Evolutionary conservation across 2,797 vertebrate species (phyloP).

Genomic region (Erpetoichthys calabaricus): DNA sequence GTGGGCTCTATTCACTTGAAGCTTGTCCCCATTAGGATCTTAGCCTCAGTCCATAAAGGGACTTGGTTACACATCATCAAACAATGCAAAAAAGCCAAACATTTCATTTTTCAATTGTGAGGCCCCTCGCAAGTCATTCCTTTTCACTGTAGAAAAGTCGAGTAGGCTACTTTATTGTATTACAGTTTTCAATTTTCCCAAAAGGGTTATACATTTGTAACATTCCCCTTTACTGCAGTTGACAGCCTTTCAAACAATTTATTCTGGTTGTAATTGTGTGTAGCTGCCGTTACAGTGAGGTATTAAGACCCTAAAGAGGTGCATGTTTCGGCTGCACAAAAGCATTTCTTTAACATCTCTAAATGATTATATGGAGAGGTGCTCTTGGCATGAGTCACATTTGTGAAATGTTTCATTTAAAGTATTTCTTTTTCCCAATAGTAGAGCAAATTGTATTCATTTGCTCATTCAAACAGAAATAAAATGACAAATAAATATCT

Average conservation of each 20-base stretch:
- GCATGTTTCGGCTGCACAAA: no score
- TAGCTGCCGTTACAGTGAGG: slow-evolving; percentile 16
- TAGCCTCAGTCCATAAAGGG: slow-evolving; percentile 83
- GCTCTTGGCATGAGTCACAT: no score
- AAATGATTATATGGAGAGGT: no score
- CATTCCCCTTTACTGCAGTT: slow-evolving; percentile 69
- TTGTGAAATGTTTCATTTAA: no score
- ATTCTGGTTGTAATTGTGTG: slow-evolving; percentile 65
- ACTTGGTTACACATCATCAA: slow-evolving; percentile 88
- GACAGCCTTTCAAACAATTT: slow-evolving; percentile 62
- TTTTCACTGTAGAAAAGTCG: slow-evolving; percentile 56
- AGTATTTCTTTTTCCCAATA: no score
- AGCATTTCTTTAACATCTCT: no score
- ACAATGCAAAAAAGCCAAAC: slow-evolving; percentile 83
- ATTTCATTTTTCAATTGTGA: slow-evolving; percentile 83
- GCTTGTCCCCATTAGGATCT: slow-evolving; percentile 98
- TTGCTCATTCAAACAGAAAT: no score
- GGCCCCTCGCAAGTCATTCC: slow-evolving; percentile 69
- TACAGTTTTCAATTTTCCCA: slow-evolving; percentile 72
- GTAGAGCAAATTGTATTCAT: no score
- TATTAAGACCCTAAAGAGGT: slow-evolving; percentile 49
- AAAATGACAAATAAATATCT: no score
- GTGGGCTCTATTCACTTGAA: slow-evolving; percentile 96
- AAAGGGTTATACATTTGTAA: slow-evolving; percentile 67
- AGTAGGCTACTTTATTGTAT: slow-evolving; percentile 72